A percentile compares a stretch with the other conserved stretches of the same genome.
Evolutionary conservation across 2,888 invertebrate genomes (phyloP).

Genomic region (Caenorhabditis plicata): DNA sequence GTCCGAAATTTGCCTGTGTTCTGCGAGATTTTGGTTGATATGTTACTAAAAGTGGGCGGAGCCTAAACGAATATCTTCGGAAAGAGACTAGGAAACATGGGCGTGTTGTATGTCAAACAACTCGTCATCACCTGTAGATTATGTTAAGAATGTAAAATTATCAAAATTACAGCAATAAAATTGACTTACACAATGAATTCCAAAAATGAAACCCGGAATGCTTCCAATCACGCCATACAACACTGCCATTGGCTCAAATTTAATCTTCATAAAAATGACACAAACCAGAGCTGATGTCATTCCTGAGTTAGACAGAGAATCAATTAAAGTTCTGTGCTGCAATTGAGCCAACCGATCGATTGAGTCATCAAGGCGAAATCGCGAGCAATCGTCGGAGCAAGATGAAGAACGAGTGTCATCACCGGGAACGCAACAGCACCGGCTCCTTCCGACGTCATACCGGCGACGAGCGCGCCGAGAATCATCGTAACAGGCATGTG

Average conservation of each 20-base stretch:
- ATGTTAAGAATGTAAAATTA: no score
- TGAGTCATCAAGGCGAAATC: conserved; percentile 54
- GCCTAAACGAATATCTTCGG: no score
- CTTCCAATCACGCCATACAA: conserved; percentile 53
- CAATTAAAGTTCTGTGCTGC: background rate
- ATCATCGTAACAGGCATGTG: conserved; percentile 64
- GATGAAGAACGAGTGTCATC: conserved; percentile 50
- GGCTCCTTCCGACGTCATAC: conserved; percentile 46
- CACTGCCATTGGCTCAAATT: conserved; percentile 52
- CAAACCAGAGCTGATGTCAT: conserved; percentile 61
- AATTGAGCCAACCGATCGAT: conserved; percentile 22
- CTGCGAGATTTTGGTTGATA: background rate
- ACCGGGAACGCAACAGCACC: conserved; percentile 58
- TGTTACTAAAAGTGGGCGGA: no score
- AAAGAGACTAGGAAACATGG: no score
- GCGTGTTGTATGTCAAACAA: no score
- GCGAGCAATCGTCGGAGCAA: conserved; percentile 36
- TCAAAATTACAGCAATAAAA: background rate
- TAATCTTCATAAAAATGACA: conserved; percentile 57
- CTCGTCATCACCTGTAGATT: no score
- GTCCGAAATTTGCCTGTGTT: no score
- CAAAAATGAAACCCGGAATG: conserved; percentile 56
- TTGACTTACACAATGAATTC: conserved; percentile 40
- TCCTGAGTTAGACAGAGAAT: conserved; percentile 27
- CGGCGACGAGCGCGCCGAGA: conserved; percentile 57